Conservation (phyloP, 2,113 vertebrate genomes). For the Todiramphus chloris region DNA sequence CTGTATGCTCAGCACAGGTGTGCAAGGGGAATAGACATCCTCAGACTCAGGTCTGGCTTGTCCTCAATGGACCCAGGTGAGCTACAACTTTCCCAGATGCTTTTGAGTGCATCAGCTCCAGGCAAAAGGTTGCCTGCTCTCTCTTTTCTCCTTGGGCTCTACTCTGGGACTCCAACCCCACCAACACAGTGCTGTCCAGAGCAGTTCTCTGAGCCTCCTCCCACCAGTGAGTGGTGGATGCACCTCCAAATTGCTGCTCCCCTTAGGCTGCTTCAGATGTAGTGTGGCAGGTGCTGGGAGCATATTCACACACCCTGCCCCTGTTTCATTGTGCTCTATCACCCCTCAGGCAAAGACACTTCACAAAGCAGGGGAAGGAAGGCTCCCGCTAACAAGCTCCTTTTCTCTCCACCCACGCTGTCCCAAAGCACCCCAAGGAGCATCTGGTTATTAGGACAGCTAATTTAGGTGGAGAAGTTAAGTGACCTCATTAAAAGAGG, state of each 20-base stretch:
- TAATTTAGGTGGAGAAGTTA: conserved; percentile 29
- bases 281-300: background rate
- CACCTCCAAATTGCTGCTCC: background rate
- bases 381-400: background rate
- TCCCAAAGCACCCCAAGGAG: background rate
- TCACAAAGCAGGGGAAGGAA: background rate
- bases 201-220: background rate
- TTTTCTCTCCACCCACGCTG: background rate
- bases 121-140: background rate
- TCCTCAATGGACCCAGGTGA: background rate
- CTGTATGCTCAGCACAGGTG: accelerated
- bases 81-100: background rate
- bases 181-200: background rate
- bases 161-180: background rate
- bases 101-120: background rate
- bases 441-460: conserved; percentile 18
- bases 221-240: accelerated
- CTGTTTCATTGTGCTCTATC: background rate
- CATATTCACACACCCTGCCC: background rate
- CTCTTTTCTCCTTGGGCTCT: background rate
- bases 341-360: background rate
- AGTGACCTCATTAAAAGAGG: background rate
- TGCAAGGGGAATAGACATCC: background rate
- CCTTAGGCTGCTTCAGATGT: background rate
- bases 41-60: background rate